Evolutionary conservation across 1,140 invertebrate species (phyloP).

Genomic region (Caenorhabditis remanei): DNA sequence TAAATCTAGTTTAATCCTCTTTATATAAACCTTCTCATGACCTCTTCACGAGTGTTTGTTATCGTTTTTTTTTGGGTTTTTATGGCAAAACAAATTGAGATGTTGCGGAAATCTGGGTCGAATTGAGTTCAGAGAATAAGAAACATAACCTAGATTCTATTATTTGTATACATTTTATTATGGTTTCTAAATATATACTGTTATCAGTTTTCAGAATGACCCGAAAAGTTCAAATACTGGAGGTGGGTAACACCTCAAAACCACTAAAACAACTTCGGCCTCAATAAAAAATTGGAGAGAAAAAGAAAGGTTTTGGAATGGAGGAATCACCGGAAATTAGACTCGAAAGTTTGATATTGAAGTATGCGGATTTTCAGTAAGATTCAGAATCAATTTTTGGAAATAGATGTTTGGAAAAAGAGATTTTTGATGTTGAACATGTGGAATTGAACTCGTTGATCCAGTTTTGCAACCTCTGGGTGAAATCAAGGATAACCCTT

Average conservation of each 20-base stretch:
- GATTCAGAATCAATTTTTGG: too few species aligned
- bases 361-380: too few species aligned
- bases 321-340: not conserved
- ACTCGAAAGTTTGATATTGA: not conserved
- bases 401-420: too few species aligned
- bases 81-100: constrained; percentile 13
- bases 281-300: not conserved
- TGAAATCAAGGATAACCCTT: too few species aligned
- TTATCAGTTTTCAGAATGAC: not conserved
- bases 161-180: too few species aligned
- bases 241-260: not conserved
- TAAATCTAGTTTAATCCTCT: constrained; percentile 44
- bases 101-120: constrained; percentile 1
- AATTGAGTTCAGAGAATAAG: not conserved
- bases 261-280: constrained; percentile 7
- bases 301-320: not conserved
- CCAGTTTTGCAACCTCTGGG: too few species aligned
- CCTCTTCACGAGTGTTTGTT: constrained; percentile 31
- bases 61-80: not conserved
- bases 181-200: too few species aligned
- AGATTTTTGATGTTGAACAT: too few species aligned
- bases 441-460: too few species aligned
- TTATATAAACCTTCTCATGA: constrained; percentile 12
- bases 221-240: not conserved
- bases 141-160: too few species aligned